Base-by-base conservation (phyloP, 2,888 invertebrate genomes). In the Hypselothyrea guttata region DNA sequence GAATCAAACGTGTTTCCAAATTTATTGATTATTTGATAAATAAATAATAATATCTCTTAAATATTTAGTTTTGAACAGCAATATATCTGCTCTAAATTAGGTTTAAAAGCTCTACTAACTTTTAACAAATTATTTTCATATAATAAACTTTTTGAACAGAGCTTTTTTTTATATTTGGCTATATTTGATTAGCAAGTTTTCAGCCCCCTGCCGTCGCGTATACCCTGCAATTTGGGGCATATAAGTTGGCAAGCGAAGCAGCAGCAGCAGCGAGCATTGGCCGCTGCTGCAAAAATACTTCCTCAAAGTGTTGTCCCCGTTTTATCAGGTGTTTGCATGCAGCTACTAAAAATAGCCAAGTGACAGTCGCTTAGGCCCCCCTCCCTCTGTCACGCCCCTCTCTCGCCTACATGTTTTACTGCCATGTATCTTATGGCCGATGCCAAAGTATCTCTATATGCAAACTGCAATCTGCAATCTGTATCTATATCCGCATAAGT, bases 281-380 rank as follows among this genome's bases (percentile, higher is more conserved):
- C 45, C 22, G 27, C 35, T 11, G 42, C 28, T 33, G 13, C 11
- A 27, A 46, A 47, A 58, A 47, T 31, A 51, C 70, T 67, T 67
- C 71, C 71, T 70, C 38, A 15, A 54, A 44, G 46, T 52, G 51
- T 22, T 84, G 86, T 86, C 84, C 86, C 76, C 86, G 84, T 76
- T 86, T 86, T 81, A 84, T 87, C 86, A 86, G 86, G 86, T 86
- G 86, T 86, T 86, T 86, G 86, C 77, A 75, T 84, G 68, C 58
- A 74, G 84, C 84, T 69, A 70, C 74, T 86, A 84, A 76, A 81
- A 78, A 75, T 83, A 83, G 65, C 45, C 40, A 53, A 42, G 33
- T 68, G 71, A 59, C 54, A 64, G 64, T 15, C 33, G 9, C 33
- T 27, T 18, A 31, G 22, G n/a, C 18, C 13, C 18, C 28, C 1